A percentile compares a stretch with the other conserved stretches of the same genome.
These are phyloP conservation scores for Pogonocichla stellata DNA, from an alignment of 2,113 vertebrate species.

Conservation along the genomic window DNA sequence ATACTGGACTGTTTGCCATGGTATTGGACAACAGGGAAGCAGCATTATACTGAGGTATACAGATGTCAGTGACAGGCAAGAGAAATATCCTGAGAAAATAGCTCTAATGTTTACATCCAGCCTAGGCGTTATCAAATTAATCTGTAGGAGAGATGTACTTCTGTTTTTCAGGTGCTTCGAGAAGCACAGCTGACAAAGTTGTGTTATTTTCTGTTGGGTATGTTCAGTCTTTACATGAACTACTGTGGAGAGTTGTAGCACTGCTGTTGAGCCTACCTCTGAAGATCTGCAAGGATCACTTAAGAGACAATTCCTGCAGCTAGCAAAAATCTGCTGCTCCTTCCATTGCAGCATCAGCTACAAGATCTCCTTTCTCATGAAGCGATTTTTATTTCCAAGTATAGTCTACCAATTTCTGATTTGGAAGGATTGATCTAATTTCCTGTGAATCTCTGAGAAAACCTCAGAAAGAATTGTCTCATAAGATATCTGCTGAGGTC, in stretches of 20 bases:
- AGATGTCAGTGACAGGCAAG: neutral
- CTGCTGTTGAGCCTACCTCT: neutral
- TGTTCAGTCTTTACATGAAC: neutral
- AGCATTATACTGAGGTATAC: neutral
- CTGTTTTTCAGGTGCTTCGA: neutral
- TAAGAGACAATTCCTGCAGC: neutral
- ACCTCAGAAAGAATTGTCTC: neutral
- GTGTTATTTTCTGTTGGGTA: neutral
- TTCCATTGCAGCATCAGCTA: neutral
- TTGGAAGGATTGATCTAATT: neutral
- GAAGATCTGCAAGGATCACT: neutral
- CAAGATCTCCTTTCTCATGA: neutral
- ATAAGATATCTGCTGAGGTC: neutral
- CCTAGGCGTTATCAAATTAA: neutral
- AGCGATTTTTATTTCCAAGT: neutral
- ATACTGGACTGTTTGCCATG: neutral
- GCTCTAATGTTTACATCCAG: neutral
- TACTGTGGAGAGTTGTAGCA: neutral
- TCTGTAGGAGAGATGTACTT: neutral
- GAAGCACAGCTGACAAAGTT: neutral
- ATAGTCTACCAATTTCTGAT: neutral
- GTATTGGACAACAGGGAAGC: neutral
- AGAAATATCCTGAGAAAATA: neutral
- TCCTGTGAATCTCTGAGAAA: neutral
- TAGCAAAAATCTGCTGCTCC: neutral